Evolutionary conservation across 1,140 invertebrate genomes (phyloP).

Genomic region (Gyrodactylus bullatarudis): DNA sequence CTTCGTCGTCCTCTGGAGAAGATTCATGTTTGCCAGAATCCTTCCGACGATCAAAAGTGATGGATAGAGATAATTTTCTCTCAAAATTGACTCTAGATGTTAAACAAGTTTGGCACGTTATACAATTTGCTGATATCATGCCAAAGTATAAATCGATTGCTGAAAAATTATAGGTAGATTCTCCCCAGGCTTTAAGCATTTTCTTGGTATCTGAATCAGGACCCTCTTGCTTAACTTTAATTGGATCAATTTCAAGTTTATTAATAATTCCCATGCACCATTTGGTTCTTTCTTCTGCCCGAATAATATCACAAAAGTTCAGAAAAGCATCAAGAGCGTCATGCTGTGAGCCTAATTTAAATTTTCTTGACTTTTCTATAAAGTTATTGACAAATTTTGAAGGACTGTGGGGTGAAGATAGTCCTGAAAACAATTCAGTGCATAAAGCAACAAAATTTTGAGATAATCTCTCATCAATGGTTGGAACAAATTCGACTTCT

Average conservation of each 20-base stretch:
- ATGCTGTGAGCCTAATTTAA: background rate
- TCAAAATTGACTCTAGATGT: background rate
- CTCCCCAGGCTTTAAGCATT: background rate
- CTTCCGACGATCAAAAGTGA: background rate
- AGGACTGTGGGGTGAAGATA: background rate
- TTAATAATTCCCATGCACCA: background rate
- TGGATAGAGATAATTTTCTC: background rate
- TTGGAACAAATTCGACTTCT: background rate
- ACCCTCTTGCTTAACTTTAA: background rate
- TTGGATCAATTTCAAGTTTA: background rate
- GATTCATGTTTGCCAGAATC: too few species aligned
- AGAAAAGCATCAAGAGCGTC: background rate
- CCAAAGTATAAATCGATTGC: background rate
- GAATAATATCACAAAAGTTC: background rate
- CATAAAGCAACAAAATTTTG: background rate
- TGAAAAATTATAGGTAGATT: background rate
- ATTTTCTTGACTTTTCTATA: background rate
- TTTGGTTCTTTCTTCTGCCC: background rate
- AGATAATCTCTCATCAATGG: background rate
- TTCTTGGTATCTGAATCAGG: background rate
- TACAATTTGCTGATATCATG: background rate
- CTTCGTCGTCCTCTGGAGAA: background rate
- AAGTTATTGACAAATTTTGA: background rate
- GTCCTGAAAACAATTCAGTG: background rate
- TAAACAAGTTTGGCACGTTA: background rate